phyloP scores from a whole-genome alignment of 2,797 vertebrate species.

The Gymnoscopelus braueri region DNA sequence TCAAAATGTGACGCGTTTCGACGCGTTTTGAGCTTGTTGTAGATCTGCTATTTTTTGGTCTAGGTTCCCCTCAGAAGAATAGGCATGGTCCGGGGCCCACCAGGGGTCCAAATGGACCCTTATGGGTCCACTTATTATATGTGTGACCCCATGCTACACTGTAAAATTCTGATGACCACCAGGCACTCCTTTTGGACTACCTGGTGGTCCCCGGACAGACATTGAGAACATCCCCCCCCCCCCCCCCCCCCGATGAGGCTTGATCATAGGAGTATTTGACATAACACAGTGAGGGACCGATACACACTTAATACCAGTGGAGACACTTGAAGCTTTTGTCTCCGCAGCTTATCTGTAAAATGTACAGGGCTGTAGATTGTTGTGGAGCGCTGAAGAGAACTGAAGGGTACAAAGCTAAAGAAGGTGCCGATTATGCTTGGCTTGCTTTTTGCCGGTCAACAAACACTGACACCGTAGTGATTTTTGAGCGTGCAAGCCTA shows the following conservation, averaged over 20 bases:
- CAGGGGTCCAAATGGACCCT: too few relatives aligned
- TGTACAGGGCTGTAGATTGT: not conserved
- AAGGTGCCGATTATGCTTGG: not conserved
- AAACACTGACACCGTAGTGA: conserved; percentile 21
- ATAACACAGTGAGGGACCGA: not conserved
- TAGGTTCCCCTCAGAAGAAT: too few relatives aligned
- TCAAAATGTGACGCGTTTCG: too few relatives aligned
- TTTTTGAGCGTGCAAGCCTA: not conserved
- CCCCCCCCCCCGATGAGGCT: conserved; percentile 3
- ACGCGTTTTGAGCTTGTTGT: too few relatives aligned
- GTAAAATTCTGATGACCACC: too few relatives aligned
- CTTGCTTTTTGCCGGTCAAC: conserved; percentile 17
- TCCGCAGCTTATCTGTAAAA: conserved; percentile 3
- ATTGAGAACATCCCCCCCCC: too few relatives aligned
- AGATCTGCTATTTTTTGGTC: too few relatives aligned
- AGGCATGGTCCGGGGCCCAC: too few relatives aligned
- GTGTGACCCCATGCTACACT: too few relatives aligned
- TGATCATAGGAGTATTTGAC: not conserved
- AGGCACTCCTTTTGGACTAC: too few relatives aligned
- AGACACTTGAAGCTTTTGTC: conserved; percentile 12
- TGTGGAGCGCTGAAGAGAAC: not conserved
- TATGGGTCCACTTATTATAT: too few relatives aligned
- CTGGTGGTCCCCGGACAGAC: too few relatives aligned
- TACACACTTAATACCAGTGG: conserved; percentile 16
- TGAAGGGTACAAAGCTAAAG: not conserved